These are phyloP conservation scores for Myoxocephalus aenaeus DNA, from an alignment of 2,797 vertebrate genomes.

Conservation along the genomic window DNA sequence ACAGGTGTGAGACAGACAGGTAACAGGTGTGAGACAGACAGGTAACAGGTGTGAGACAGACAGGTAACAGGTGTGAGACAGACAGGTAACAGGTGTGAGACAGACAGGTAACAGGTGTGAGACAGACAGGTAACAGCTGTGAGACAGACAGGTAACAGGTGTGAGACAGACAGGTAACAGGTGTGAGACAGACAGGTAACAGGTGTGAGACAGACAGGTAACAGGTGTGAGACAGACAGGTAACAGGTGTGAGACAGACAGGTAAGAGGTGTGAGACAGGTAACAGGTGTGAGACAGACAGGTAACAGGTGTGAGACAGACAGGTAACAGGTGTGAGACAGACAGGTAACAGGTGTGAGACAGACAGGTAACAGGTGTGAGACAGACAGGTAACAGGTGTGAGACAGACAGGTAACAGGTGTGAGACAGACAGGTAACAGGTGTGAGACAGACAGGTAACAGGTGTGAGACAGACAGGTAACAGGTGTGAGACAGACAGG, in stretches of 20 bases:
- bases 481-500: neutral
- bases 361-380: conserved; percentile 75
- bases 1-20: neutral
- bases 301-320: conserved; percentile 61
- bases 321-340: conserved; percentile 39
- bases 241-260: too few relatives aligned
- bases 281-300: conserved; percentile 74
- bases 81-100: neutral
- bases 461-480: neutral
- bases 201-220: conserved; percentile 84
- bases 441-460: neutral
- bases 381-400: neutral
- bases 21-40: conserved; percentile 21
- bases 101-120: neutral
- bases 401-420: neutral
- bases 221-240: too few relatives aligned
- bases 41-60: conserved; percentile 70
- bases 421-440: neutral
- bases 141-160: neutral
- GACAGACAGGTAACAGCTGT: neutral
- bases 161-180: neutral
- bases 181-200: neutral
- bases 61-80: neutral
- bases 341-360: neutral
- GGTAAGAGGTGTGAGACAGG: too few relatives aligned